phyloP scores from a whole-genome alignment of 2,888 invertebrate genomes.

The Drosophila barbarae region DNA sequence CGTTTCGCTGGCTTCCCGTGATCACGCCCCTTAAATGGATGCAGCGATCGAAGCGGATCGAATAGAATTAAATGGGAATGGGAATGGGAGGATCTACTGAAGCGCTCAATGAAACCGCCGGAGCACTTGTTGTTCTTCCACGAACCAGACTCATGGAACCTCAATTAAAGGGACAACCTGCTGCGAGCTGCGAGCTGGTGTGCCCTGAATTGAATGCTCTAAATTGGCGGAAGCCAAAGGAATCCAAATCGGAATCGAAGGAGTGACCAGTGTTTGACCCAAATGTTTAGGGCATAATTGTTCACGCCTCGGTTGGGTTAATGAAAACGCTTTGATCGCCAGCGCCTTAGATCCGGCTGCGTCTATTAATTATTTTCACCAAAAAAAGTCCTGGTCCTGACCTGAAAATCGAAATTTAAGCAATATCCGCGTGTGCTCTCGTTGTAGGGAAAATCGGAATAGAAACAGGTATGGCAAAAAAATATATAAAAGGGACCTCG shows the following conservation, averaged over 20 bases:
- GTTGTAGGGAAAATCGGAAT: neutral
- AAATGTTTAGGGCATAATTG: constrained; percentile 69
- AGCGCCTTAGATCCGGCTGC: constrained; percentile 28
- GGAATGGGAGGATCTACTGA: constrained; percentile 3
- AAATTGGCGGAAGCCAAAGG: constrained; percentile 63
- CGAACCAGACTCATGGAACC: constrained; percentile 35
- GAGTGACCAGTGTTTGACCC: constrained; percentile 61
- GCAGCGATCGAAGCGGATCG: constrained; percentile 9
- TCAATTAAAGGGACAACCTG: constrained; percentile 66
- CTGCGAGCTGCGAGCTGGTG: constrained; percentile 41
- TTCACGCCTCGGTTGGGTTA: constrained; percentile 67
- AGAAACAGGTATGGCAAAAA: constrained; percentile 9
- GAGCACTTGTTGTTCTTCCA: constrained; percentile 43
- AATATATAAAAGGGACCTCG: neutral
- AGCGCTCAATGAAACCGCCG: constrained; percentile 54
- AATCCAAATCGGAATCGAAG: constrained; percentile 12
- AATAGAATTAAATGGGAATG: constrained; percentile 13
- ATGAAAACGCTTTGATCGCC: constrained; percentile 57
- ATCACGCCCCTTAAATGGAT: constrained; percentile 22
- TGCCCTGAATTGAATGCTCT: constrained; percentile 52
- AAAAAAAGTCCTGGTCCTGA: neutral
- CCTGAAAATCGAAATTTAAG: neutral
- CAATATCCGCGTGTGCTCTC: constrained; percentile 49
- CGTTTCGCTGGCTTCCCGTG: constrained; percentile 32
- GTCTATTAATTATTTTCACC: constrained; percentile 49